phyloP scores from a whole-genome alignment of 2,113 vertebrate genomes.

The Heterotilapia buettikoferi region DNA sequence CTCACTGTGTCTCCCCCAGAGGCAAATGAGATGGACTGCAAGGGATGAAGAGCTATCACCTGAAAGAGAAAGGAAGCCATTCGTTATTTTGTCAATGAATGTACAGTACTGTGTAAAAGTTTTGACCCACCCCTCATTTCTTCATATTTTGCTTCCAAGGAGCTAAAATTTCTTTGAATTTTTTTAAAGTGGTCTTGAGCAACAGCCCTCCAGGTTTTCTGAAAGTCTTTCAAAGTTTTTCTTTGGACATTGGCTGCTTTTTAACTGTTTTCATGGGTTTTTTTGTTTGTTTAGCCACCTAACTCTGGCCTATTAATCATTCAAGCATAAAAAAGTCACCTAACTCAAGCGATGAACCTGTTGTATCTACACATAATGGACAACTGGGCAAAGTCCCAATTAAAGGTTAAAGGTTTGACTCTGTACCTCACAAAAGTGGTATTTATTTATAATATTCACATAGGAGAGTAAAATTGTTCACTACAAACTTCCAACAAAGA shows the following conservation, averaged over 20 bases:
- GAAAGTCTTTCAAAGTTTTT: not conserved
- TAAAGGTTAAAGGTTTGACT: not conserved
- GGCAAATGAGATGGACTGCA: constrained; percentile 86
- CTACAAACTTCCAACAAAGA: not conserved
- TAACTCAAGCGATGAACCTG: fast-evolving
- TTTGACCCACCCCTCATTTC: not conserved
- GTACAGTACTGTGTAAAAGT: not conserved
- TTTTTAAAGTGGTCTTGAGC: not conserved
- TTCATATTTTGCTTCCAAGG: not conserved
- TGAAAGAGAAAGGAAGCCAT: constrained; percentile 14
- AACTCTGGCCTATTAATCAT: not conserved
- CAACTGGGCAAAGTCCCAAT: not conserved
- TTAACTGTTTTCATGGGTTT: not conserved
- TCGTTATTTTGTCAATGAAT: not conserved
- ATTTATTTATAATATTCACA: not conserved
- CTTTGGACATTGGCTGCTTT: not conserved
- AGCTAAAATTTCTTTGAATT: not conserved
- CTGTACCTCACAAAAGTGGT: not conserved
- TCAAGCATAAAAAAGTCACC: not conserved
- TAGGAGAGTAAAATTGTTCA: not conserved
- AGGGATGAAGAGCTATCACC: constrained; percentile 87
- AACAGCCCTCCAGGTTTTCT: not conserved
- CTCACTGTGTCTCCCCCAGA: constrained; percentile 85
- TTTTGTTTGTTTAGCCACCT: not conserved
- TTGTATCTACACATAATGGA: not conserved